Evolutionary conservation across 2,888 invertebrate genomes (phyloP), one percentile per base, ranked within the genome.

Genomic region (Ferdinandea cuprea): DNA sequence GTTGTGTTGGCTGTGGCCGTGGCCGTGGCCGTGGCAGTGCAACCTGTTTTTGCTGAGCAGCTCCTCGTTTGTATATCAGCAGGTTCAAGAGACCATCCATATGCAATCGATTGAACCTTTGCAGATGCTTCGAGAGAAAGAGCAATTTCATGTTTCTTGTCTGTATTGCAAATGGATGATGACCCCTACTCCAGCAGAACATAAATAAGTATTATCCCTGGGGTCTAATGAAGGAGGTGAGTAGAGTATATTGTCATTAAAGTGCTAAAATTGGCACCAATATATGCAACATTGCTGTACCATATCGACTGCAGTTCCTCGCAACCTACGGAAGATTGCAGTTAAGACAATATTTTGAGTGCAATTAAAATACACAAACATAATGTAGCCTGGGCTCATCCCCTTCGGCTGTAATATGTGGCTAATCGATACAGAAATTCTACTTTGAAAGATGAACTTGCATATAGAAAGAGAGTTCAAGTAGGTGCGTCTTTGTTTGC

Each of bases 271-370:
- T 83, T 77, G 66, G 52, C 77, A 72, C 63, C 48, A 35, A 44
- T 71, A 69, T 50, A 50, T 48, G 17, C 61, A 25, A 13, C 46
- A 48, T 52, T 59, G 46, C 15, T 66, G 28, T 56, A 21, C 63
- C 50, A 66, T 48, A 66, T 44, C 15, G 48, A 28, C 30, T 28
- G 15, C 46, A 25, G 52, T 40, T 17, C 8, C 7, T 40, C 19
- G 11, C n/a, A 35, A 48, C 35, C 61, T 52, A 61, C 19, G 44
- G 52, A 52, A 63, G 40, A 35, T 59, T 61, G 48, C 77, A 72
- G 77, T 72, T 83, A 77, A 77, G 76, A 71, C 71, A 76, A 81
- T 81, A 81, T 81, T 81, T 71, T 81, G 52, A 81, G 71, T 81
- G 76, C 69, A 81, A 81, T 81, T 76, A 81, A 81, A 81, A 80